Base-by-base conservation (phyloP, 2,888 invertebrate genomes). In the Spicauda simplicius region DNA sequence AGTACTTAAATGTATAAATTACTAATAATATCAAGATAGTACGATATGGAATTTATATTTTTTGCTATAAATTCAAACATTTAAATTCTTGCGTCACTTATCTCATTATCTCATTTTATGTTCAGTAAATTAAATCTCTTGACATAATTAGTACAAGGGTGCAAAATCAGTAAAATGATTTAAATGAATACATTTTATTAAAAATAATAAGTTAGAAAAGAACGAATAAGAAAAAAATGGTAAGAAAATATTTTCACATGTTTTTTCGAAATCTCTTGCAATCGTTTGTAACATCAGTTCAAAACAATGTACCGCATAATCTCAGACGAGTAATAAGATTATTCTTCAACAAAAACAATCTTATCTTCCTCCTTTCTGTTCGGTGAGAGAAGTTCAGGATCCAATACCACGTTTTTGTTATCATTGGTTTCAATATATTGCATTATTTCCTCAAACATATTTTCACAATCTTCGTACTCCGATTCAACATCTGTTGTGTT, bases 381-480 rank as follows among this genome's bases (percentile, higher is more conserved):
- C 0, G 92, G 90, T 19, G 81, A 77, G 12, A 91, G 76, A 45
- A 79, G 69, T 10, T 79, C 80, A 0, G 89, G 81, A 68, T 89
- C 79, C 57, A 90, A 74, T 25, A 73, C 65, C 1, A 77, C 72
- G 16, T 77, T 69, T 14, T 59, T 61, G 48, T 64, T 73, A 45
- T 85, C 85, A 16, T 76, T 80, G n/a, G 73, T 80, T 69, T 84
- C 83, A 25, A 91, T 89, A 68, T 86, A 88, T 66, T 90, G 81
- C 80, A 90, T 81, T 77, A 93, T 91, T 79, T 91, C 92, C n/a
- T 87, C 83, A 0, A 91, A 78, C 87, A 93, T 89, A 68, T 84
- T 80, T 54, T 87, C 82, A 57, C 77, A 81, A 65, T 85, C 80
- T 57, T 75, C 75, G 45, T 69, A 73, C 33, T 72, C 73, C 5